Conservation (phyloP, 2,888 invertebrate genomes). For the Calephelis perditalis region DNA sequence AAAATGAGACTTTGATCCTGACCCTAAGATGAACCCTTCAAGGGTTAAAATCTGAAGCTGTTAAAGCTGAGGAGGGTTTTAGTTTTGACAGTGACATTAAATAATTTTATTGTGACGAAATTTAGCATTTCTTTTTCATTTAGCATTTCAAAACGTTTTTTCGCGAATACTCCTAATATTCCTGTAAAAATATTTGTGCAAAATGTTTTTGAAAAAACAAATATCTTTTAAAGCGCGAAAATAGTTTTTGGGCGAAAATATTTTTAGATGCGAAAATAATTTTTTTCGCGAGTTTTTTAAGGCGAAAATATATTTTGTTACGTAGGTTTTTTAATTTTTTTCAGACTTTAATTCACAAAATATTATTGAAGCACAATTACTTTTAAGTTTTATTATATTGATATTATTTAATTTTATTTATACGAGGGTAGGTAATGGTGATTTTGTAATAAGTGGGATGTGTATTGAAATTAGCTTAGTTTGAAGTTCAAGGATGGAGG, state of each 20-base stretch:
- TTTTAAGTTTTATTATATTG: slow-evolving; percentile 6
- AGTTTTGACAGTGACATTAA: too few species aligned
- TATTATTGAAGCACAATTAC: slow-evolving; percentile 5
- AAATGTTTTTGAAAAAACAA: too few species aligned
- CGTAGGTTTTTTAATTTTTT: background rate
- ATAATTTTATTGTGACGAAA: too few species aligned
- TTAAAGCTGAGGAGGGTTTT: too few species aligned
- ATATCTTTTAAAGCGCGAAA: background rate
- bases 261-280: slow-evolving; percentile 5
- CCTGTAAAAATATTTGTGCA: too few species aligned
- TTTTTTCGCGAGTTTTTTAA: slow-evolving; percentile 1
- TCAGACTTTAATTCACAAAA: slow-evolving; percentile 2
- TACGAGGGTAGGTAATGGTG: slow-evolving; percentile 10
- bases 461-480: background rate
- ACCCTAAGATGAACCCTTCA: too few species aligned
- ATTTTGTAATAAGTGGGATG: slow-evolving; percentile 7
- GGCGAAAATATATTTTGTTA: slow-evolving; percentile 1
- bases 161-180: too few species aligned
- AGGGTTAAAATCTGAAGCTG: too few species aligned
- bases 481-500: background rate
- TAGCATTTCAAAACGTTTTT: too few species aligned
- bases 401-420: slow-evolving; percentile 12
- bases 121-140: too few species aligned
- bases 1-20: too few species aligned
- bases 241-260: slow-evolving; percentile 3